These are phyloP conservation scores for Phocoena sinus DNA, from an alignment of 2,113 vertebrate genomes.

Conservation along the genomic window DNA sequence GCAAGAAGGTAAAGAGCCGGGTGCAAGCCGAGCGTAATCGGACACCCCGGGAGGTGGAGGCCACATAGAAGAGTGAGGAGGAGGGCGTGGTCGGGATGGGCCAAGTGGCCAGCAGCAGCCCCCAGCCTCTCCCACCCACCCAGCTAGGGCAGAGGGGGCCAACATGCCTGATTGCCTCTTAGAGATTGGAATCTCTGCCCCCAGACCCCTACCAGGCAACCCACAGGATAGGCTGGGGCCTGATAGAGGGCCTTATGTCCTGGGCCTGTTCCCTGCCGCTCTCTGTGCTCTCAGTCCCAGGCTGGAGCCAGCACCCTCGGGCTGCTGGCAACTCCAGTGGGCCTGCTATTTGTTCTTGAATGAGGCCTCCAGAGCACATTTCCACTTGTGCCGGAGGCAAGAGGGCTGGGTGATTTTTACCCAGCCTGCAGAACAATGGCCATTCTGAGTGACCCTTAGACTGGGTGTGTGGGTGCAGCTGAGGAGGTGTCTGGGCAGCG, in stretches of 20 bases:
- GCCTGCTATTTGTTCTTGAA: conserved; percentile 61
- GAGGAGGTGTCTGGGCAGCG: neutral
- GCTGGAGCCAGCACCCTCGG: neutral
- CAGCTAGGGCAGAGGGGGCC: neutral
- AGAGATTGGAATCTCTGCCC: neutral
- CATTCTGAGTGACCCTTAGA: conserved; percentile 53
- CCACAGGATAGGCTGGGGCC: neutral
- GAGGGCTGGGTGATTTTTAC: conserved; percentile 57
- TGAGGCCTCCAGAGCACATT: conserved; percentile 47
- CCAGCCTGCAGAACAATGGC: conserved; percentile 63
- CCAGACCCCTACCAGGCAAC: neutral
- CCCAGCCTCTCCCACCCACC: neutral
- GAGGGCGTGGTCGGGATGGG: neutral
- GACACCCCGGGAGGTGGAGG: conserved; percentile 85
- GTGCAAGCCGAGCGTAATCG: conserved; percentile 85
- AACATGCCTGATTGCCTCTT: neutral
- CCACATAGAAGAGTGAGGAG: conserved; percentile 55
- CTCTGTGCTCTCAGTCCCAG: neutral
- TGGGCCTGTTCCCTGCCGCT: neutral
- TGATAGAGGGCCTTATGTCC: neutral
- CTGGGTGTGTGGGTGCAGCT: neutral
- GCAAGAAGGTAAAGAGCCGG: conserved; percentile 85
- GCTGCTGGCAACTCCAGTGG: neutral
- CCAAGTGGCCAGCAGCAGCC: neutral
- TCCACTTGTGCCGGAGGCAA: conserved; percentile 42